A percentile compares a stretch with the other conserved stretches of the same genome.
Evolutionary conservation across 2,888 invertebrate genomes (phyloP).

Genomic region (Drosophila sordidapex): DNA sequence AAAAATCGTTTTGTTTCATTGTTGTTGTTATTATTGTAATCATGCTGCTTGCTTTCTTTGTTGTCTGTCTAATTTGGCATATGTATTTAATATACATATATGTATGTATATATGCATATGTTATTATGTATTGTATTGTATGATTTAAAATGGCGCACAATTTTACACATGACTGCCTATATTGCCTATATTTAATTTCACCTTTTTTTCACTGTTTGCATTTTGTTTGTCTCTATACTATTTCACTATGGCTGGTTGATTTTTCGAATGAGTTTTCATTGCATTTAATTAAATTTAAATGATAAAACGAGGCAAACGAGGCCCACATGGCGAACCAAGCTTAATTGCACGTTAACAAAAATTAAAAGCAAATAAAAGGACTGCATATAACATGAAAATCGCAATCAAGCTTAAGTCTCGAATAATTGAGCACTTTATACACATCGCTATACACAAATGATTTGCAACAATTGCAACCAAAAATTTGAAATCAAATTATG

Average conservation of each 20-base stretch:
- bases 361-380: slow-evolving; percentile 50
- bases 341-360: slow-evolving; percentile 74
- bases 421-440: slow-evolving; percentile 47
- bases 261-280: slow-evolving; percentile 64
- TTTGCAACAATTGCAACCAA: slow-evolving; percentile 19
- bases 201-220: slow-evolving; percentile 79
- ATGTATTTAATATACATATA: slow-evolving; percentile 38
- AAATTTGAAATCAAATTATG: slow-evolving; percentile 9
- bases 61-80: slow-evolving; percentile 35
- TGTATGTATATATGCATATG: slow-evolving; percentile 31
- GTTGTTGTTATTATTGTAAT: slow-evolving; percentile 46
- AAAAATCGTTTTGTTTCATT: slow-evolving; percentile 35
- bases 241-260: slow-evolving; percentile 78
- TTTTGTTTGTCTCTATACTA: slow-evolving; percentile 78
- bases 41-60: slow-evolving; percentile 43
- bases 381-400: slow-evolving; percentile 27
- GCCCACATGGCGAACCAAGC: slow-evolving; percentile 27
- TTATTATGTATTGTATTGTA: slow-evolving; percentile 45
- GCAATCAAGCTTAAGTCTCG: slow-evolving; percentile 49
- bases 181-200: slow-evolving; percentile 80
- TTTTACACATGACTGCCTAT: slow-evolving; percentile 79
- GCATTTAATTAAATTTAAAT: slow-evolving; percentile 77
- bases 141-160: slow-evolving; percentile 76
- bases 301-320: slow-evolving; percentile 32
- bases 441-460: slow-evolving; percentile 18